Percentiles rank a stretch among this genome's conserved stretches.
These are phyloP conservation scores for Oceanites oceanicus DNA, from an alignment of 2,113 vertebrate species.

Conservation along the genomic window DNA sequence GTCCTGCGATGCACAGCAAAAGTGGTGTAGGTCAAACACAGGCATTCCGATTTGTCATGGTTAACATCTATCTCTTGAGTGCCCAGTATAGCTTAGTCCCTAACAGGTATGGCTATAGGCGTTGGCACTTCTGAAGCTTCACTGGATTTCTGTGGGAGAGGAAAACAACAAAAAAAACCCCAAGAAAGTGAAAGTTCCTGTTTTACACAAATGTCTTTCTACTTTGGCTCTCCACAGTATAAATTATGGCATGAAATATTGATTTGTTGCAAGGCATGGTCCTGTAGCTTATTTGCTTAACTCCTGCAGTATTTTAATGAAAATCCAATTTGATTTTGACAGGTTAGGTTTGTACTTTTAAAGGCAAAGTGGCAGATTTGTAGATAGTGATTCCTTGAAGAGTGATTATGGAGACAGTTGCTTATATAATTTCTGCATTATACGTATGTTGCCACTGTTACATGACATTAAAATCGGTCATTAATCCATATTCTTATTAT, in stretches of 20 bases:
- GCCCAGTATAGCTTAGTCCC: not conserved
- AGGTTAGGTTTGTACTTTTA: not conserved
- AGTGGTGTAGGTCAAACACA: not conserved
- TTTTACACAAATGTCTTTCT: not conserved
- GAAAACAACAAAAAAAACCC: not conserved
- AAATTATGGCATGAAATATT: not conserved
- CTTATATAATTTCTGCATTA: conserved; percentile 19
- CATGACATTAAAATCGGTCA: not conserved
- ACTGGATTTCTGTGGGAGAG: not conserved
- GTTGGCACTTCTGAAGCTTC: not conserved
- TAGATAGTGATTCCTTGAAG: conserved; percentile 10
- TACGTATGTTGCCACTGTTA: not conserved
- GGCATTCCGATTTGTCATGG: not conserved
- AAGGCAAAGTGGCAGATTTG: conserved; percentile 36
- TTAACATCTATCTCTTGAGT: not conserved
- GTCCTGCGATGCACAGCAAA: not conserved
- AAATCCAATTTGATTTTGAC: conserved; percentile 39
- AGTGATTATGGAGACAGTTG: conserved; percentile 7
- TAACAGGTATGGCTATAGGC: not conserved
- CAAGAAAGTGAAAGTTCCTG: not conserved
- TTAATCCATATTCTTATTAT: not conserved
- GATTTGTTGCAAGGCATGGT: conserved; percentile 1
- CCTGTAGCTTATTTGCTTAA: not conserved
- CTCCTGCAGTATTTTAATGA: conserved; percentile 5
- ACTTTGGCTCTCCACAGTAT: not conserved